Conservation (phyloP, 2,113 vertebrate species). For the Lycaon pictus region DNA sequence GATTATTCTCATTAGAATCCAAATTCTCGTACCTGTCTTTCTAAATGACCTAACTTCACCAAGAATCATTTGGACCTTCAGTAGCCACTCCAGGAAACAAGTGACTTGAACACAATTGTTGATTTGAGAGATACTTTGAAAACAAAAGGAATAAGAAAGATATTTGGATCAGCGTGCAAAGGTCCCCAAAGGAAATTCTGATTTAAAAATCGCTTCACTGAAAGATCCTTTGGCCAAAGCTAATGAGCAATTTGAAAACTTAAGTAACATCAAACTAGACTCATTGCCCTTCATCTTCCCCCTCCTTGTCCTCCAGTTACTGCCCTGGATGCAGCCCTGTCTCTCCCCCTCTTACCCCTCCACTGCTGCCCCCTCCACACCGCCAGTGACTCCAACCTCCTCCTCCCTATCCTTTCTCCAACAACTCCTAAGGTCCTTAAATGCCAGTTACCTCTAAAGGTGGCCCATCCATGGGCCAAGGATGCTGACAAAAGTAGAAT, state of each 20-base stretch:
- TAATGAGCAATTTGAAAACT: background rate
- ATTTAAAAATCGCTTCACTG: background rate
- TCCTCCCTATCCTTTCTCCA: background rate
- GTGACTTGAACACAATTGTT: constrained; percentile 11
- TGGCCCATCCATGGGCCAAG: background rate
- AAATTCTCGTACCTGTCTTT: background rate
- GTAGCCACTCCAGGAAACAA: background rate
- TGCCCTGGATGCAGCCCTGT: background rate
- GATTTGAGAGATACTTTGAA: background rate
- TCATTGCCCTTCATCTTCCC: background rate
- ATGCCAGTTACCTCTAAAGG: background rate
- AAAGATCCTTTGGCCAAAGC: background rate
- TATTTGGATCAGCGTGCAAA: background rate
- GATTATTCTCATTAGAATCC: background rate
- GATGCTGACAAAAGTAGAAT: background rate
- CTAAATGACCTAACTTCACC: background rate
- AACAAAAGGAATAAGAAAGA: background rate
- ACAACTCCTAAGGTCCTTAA: background rate
- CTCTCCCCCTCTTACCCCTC: background rate
- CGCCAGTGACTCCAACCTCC: background rate
- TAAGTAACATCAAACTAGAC: background rate
- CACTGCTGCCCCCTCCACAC: background rate
- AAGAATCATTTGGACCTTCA: background rate
- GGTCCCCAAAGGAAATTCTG: background rate
- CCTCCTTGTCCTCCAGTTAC: background rate